Evolutionary conservation across 2,113 vertebrate genomes (phyloP).

Genomic region (Himantopus leucocephalus): DNA sequence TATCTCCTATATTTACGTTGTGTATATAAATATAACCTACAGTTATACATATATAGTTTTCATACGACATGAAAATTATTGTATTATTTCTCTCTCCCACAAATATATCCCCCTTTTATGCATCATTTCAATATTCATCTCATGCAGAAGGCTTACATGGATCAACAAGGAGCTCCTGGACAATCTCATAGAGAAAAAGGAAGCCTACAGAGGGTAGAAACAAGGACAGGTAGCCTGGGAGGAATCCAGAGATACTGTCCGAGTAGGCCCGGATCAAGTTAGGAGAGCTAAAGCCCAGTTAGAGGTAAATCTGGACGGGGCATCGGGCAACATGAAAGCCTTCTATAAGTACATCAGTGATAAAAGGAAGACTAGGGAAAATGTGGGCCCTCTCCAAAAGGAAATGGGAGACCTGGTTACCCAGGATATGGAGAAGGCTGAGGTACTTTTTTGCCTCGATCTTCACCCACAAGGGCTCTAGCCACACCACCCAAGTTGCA

Average conservation of each 20-base stretch:
- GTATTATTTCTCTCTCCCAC: not conserved
- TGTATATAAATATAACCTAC: not conserved
- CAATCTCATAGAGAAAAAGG: not conserved
- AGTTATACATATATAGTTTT: not conserved
- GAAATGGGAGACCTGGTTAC: not conserved
- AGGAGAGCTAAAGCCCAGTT: not conserved
- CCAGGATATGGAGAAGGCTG: not conserved
- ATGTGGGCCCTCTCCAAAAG: not conserved
- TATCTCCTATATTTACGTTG: not conserved
- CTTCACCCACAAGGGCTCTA: not conserved
- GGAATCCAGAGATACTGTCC: not conserved
- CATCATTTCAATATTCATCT: not conserved
- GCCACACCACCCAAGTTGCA: not conserved
- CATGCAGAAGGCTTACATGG: not conserved
- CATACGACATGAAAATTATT: not conserved
- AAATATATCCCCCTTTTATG: not conserved
- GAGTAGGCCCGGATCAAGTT: not conserved
- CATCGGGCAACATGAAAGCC: not conserved
- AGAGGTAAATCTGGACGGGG: not conserved
- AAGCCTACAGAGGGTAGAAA: not conserved
- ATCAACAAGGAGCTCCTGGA: not conserved
- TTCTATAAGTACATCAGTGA: not conserved
- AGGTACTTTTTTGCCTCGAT: not conserved
- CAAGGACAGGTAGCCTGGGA: not conserved
- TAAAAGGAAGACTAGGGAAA: not conserved